Evolutionary conservation across 1,140 invertebrate genomes (phyloP).

Genomic region (Limonius californicus): DNA sequence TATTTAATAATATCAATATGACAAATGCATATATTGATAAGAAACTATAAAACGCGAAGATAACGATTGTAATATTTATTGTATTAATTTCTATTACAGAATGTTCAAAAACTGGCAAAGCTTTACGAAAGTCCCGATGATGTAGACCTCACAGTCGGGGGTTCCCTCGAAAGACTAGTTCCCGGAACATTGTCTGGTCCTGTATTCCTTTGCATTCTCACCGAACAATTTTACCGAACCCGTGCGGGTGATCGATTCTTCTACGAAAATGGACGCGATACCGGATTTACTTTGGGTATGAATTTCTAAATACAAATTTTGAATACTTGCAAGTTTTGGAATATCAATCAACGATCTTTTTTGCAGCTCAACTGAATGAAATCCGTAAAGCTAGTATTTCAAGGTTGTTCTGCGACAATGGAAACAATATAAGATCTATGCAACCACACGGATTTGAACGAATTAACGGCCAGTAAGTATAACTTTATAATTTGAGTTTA

Average conservation of each 20-base stretch:
- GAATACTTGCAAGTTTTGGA: neutral
- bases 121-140: slow-evolving; percentile 74
- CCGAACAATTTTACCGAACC: slow-evolving; percentile 82
- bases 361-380: slow-evolving; percentile 53
- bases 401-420: slow-evolving; percentile 84
- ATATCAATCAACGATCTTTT: slow-evolving; percentile 21
- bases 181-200: slow-evolving; percentile 79
- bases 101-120: slow-evolving; percentile 58
- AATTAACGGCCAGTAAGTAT: slow-evolving; percentile 56
- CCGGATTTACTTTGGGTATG: slow-evolving; percentile 71
- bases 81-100: slow-evolving; percentile 49
- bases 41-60: too few species aligned
- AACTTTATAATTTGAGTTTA: neutral
- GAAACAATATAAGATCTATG: slow-evolving; percentile 67
- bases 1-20: too few species aligned
- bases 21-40: too few species aligned
- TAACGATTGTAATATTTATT: too few species aligned
- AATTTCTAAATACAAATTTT: slow-evolving; percentile 19
- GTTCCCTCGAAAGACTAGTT: slow-evolving; percentile 73
- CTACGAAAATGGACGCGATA: slow-evolving; percentile 70
- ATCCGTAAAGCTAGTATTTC: slow-evolving; percentile 80
- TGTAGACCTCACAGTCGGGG: slow-evolving; percentile 85
- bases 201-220: slow-evolving; percentile 87
- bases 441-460: slow-evolving; percentile 64
- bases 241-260: slow-evolving; percentile 81